Percentiles rank a stretch among this genome's conserved stretches.
Evolutionary conservation across 2,888 invertebrate genomes (phyloP).

Genomic region (Heteropelma amictum): DNA sequence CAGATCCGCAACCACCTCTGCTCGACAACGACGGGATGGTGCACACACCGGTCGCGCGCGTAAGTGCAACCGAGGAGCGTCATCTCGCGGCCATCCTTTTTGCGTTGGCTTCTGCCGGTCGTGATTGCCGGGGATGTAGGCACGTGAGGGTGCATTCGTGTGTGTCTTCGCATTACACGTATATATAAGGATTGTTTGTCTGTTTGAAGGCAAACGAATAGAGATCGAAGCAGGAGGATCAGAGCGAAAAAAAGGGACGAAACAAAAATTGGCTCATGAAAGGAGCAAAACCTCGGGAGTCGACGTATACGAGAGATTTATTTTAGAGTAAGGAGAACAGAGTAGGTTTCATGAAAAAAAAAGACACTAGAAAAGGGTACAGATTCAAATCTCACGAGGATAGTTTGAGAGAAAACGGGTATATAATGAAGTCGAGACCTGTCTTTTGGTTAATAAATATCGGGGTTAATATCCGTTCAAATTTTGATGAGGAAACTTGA

Average conservation of each 20-base stretch:
- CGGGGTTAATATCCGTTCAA: no score
- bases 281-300: neutral
- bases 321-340: neutral
- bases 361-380: neutral
- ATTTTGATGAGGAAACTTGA: no score
- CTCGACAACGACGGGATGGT: slow-evolving; percentile 14
- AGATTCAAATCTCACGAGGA: neutral
- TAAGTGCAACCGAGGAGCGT: slow-evolving; percentile 45
- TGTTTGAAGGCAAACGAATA: neutral
- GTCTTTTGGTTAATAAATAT: neutral
- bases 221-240: slow-evolving; percentile 4
- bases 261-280: neutral
- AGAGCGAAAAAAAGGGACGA: neutral
- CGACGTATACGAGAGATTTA: neutral
- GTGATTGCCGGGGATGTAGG: slow-evolving; percentile 45
- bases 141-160: neutral
- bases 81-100: slow-evolving; percentile 17
- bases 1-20: slow-evolving; percentile 31
- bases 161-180: no score
- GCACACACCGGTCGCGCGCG: slow-evolving; percentile 26
- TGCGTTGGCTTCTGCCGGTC: slow-evolving; percentile 37
- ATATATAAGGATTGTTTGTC: neutral
- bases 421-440: neutral
- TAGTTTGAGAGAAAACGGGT: neutral
- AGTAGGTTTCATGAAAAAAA: neutral